Evolutionary conservation across 2,888 invertebrate genomes (phyloP).

Genomic region (Nebria brevicollis): DNA sequence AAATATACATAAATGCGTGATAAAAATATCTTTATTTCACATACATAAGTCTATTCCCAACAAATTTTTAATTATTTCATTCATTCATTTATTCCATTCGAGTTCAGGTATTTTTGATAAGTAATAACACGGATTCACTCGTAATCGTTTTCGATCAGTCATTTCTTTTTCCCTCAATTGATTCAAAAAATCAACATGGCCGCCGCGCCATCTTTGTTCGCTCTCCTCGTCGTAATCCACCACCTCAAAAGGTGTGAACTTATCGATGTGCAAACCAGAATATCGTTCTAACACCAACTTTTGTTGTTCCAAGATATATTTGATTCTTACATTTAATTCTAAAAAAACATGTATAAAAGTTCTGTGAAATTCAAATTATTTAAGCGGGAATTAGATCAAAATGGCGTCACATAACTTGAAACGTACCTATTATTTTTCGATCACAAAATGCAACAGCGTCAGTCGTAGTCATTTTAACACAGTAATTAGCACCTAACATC

Average conservation of each 20-base stretch:
- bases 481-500: constrained; percentile 26
- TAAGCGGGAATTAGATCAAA: neutral
- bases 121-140: constrained; percentile 10
- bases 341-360: neutral
- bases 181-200: constrained; percentile 13
- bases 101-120: constrained; percentile 19
- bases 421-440: constrained; percentile 29
- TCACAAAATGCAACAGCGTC: constrained; percentile 26
- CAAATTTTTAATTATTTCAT: too few relatives aligned
- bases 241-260: neutral
- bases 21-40: too few relatives aligned
- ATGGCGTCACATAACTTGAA: neutral
- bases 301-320: constrained; percentile 17
- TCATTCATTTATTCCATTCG: neutral
- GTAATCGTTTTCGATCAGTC: constrained; percentile 9
- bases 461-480: constrained; percentile 25
- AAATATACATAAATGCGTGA: too few relatives aligned
- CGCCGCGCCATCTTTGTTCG: constrained; percentile 22
- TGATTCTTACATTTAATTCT: constrained; percentile 20
- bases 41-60: too few relatives aligned
- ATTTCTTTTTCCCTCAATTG: constrained; percentile 30
- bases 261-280: constrained; percentile 11
- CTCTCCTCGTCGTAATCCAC: constrained; percentile 22
- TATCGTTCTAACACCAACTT: constrained; percentile 24
- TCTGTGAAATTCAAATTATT: neutral